Evolutionary conservation across 2,113 vertebrate species (phyloP).

Genomic region (Oryzias celebensis): DNA sequence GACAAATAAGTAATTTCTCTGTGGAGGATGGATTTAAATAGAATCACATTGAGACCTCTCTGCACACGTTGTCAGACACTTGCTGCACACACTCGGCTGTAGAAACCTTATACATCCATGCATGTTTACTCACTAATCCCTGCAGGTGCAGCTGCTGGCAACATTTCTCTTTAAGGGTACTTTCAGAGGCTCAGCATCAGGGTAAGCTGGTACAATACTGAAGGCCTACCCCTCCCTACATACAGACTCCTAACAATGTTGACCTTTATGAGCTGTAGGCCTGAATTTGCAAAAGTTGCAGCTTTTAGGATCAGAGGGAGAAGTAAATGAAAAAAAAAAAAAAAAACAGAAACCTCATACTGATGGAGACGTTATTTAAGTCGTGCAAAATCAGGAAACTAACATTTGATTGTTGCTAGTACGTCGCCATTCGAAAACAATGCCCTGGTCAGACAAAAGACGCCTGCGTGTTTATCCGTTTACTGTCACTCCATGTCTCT

Average conservation of each 20-base stretch:
- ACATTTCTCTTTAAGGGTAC: constrained; percentile 28
- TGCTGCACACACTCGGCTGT: not conserved
- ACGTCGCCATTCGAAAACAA: constrained; percentile 3
- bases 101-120: not conserved
- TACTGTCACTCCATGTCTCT: constrained; percentile 4
- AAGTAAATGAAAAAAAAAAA: constrained; percentile 5
- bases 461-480: constrained; percentile 6
- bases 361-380: not conserved
- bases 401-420: not conserved
- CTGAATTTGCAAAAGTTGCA: constrained; percentile 39
- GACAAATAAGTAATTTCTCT: constrained; percentile 75
- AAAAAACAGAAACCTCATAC: not conserved
- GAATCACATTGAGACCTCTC: constrained; percentile 52
- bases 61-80: constrained; percentile 16
- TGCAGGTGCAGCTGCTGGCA: constrained; percentile 10
- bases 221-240: constrained; percentile 34
- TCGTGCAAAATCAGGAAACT: not conserved
- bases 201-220: constrained; percentile 22
- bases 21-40: constrained; percentile 64
- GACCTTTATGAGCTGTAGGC: constrained; percentile 55
- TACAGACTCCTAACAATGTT: constrained; percentile 43
- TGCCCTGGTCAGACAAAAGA: not conserved
- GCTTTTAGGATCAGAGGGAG: constrained; percentile 19
- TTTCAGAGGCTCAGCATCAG: constrained; percentile 5
- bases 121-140: constrained; percentile 4